phyloP scores from a whole-genome alignment of 2,888 invertebrate genomes.

The Pachymerium ferrugineum region DNA sequence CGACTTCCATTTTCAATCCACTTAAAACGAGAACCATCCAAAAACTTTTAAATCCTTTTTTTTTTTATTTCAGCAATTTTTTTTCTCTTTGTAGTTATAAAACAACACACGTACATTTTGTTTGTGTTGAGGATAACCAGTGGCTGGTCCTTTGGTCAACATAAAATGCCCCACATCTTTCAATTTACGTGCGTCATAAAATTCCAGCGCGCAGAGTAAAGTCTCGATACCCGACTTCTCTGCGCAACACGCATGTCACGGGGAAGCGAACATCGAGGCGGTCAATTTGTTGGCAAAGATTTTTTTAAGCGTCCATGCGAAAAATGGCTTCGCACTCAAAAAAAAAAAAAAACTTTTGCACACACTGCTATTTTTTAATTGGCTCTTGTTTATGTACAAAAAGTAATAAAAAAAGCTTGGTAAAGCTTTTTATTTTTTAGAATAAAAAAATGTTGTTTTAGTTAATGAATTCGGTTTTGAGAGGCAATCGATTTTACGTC shows the following conservation, averaged over 20 bases:
- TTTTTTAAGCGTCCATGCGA: background rate
- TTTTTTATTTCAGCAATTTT: background rate
- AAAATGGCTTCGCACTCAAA: too few relatives aligned
- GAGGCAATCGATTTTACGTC: too few relatives aligned
- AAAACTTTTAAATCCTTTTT: background rate
- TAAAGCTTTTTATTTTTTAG: too few relatives aligned
- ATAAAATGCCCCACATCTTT: constrained; percentile 8
- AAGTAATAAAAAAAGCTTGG: too few relatives aligned
- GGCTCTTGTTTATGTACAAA: too few relatives aligned
- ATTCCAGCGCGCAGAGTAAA: background rate
- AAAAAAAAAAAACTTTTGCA: too few relatives aligned
- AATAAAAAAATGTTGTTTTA: too few relatives aligned
- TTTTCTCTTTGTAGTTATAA: background rate
- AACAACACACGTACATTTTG: background rate
- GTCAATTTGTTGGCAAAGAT: background rate
- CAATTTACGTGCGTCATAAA: constrained; percentile 8
- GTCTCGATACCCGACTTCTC: background rate
- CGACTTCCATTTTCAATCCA: too few relatives aligned
- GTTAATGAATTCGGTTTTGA: too few relatives aligned
- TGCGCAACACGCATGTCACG: background rate
- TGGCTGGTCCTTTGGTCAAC: background rate
- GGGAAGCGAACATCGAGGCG: background rate
- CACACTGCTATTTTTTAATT: too few relatives aligned
- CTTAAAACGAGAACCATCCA: too few relatives aligned
- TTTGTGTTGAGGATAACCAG: background rate